Evolutionary conservation across 2,888 invertebrate species (phyloP).

Genomic region (Leptinotarsa tumamoca): DNA sequence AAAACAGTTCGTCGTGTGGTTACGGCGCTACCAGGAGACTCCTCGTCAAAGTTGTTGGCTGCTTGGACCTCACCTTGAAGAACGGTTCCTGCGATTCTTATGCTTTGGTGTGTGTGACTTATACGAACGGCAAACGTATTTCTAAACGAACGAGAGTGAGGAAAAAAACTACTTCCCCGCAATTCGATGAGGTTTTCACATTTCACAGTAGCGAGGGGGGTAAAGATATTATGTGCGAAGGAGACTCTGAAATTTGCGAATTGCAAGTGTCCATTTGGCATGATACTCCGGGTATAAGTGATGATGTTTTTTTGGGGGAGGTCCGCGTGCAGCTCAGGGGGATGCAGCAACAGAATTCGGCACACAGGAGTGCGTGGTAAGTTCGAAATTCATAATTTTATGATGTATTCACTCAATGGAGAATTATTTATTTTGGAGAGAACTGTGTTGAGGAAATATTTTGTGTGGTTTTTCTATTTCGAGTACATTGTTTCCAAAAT

Average conservation of each 20-base stretch:
- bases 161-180: slow-evolving; percentile 91
- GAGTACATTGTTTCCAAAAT: too few relatives aligned
- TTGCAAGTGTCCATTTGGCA: slow-evolving; percentile 89
- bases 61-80: slow-evolving; percentile 88
- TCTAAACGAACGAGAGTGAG: slow-evolving; percentile 83
- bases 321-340: slow-evolving; percentile 83
- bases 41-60: slow-evolving; percentile 79
- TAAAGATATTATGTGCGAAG: slow-evolving; percentile 61
- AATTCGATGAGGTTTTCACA: slow-evolving; percentile 88
- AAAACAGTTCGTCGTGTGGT: slow-evolving; percentile 65
- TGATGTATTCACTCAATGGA: too few relatives aligned
- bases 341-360: slow-evolving; percentile 73
- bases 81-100: slow-evolving; percentile 94
- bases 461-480: too few relatives aligned
- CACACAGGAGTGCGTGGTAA: slow-evolving; percentile 81
- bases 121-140: slow-evolving; percentile 84
- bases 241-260: slow-evolving; percentile 81
- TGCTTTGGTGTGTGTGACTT: slow-evolving; percentile 80
- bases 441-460: too few relatives aligned
- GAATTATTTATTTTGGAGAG: too few relatives aligned
- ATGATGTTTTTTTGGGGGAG: slow-evolving; percentile 90
- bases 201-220: slow-evolving; percentile 72
- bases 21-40: slow-evolving; percentile 62
- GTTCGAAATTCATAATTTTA: slow-evolving; percentile 46
- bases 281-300: slow-evolving; percentile 81